Conservation (phyloP, 2,888 invertebrate genomes). For the Plutella xylostella region DNA sequence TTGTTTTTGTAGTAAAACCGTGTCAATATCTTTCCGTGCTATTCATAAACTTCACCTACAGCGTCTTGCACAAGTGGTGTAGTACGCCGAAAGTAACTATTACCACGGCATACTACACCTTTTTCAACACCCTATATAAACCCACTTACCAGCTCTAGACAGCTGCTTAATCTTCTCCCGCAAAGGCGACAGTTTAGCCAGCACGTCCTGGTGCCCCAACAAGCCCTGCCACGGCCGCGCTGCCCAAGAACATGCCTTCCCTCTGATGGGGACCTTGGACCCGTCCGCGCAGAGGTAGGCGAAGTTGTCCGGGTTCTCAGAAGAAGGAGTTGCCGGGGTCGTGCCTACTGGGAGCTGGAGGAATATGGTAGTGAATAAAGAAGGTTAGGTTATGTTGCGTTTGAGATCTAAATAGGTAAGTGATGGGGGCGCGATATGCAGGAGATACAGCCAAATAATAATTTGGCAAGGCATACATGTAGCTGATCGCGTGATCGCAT, state of each 20-base stretch:
- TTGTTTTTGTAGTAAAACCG: too few relatives aligned
- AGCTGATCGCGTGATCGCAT: too few relatives aligned
- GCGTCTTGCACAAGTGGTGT: too few relatives aligned
- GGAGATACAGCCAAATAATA: too few relatives aligned
- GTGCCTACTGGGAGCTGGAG: slow-evolving; percentile 72
- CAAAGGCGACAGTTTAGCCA: slow-evolving; percentile 61
- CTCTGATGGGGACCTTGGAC: slow-evolving; percentile 73
- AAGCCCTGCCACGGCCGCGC: slow-evolving; percentile 88
- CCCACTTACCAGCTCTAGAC: slow-evolving; percentile 45
- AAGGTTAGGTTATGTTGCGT: not conserved
- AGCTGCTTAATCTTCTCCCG: slow-evolving; percentile 68
- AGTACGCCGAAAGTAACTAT: too few relatives aligned
- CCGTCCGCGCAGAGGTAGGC: slow-evolving; percentile 86
- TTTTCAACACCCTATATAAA: not conserved
- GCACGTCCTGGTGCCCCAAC: slow-evolving; percentile 74
- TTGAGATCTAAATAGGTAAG: not conserved
- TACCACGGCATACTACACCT: too few relatives aligned
- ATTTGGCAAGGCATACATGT: too few relatives aligned
- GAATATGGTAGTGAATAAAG: too few relatives aligned
- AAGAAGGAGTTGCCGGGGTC: slow-evolving; percentile 64
- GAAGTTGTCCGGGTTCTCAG: slow-evolving; percentile 75
- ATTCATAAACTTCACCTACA: too few relatives aligned
- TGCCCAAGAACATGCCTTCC: slow-evolving; percentile 81
- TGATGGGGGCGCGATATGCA: too few relatives aligned
- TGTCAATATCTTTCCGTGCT: too few relatives aligned